These are phyloP conservation scores for Craterocephalus amniculus DNA, from an alignment of 2,797 vertebrate species.

Conservation along the genomic window DNA sequence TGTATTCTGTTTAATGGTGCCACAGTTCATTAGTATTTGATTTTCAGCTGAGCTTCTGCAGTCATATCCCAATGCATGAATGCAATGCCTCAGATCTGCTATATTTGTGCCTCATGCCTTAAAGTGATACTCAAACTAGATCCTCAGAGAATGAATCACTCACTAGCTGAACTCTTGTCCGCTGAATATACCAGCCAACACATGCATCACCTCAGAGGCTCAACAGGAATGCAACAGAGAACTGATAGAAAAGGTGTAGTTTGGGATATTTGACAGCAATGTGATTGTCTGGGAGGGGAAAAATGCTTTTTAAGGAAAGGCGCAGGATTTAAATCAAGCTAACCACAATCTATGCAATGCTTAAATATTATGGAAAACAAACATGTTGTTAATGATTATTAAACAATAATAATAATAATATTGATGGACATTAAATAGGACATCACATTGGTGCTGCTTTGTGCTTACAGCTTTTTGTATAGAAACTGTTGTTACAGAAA, in stretches of 20 bases:
- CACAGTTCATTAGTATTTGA: conserved; percentile 66
- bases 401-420: neutral
- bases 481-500: conserved; percentile 12
- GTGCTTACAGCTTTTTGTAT: neutral
- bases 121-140: conserved; percentile 27
- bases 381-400: neutral
- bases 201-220: neutral
- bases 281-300: neutral
- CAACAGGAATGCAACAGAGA: neutral
- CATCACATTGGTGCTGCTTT: neutral
- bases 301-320: neutral
- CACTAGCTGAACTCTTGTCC: conserved; percentile 26
- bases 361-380: neutral
- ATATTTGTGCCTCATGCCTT: conserved; percentile 37
- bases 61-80: conserved; percentile 34
- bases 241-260: neutral
- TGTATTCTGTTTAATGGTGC: conserved; percentile 62
- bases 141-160: conserved; percentile 13
- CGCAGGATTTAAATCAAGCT: conserved; percentile 7
- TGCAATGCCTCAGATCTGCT: conserved; percentile 35
- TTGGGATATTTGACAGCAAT: neutral
- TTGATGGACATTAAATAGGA: neutral
- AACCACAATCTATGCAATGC: neutral
- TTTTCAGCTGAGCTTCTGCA: conserved; percentile 42
- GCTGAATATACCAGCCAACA: conserved; percentile 5